Evolutionary conservation across 1,140 invertebrate species (phyloP), one percentile per base, ranked within the genome.

Genomic region (Apolygus lucorum): DNA sequence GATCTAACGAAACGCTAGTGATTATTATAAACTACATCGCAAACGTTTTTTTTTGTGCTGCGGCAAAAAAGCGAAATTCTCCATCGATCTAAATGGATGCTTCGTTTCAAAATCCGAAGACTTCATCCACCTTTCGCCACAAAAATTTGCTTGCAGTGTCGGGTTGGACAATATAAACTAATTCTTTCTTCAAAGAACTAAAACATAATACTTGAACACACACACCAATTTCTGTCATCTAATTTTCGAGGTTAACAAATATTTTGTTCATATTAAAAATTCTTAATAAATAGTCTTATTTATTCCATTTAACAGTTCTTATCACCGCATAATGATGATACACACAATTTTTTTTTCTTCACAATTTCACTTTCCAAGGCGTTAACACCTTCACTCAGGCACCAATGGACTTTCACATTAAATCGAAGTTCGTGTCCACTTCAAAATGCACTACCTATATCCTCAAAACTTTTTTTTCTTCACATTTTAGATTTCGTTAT

Each of bases 161-260:
- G 34, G 8, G 8, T 49, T 49, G 34, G 34, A 49, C 34, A 49
- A 70, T 63, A 70, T 52, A 70, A 70, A 70, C 69, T 70, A 70
- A 64, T 27, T 65, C 22, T 66, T 65, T n/a, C n/a, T n/a, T n/a
- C n/a, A n/a, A 70, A 65, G 66, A 70, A 68, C 42, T 68, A 68
- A 68, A 68, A 70, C 54, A n/a, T n/a, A 70, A 24, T 63, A 70
- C 66, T 70, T 70, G 69, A 70, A 70, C 69, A 70, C 69, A 70
- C 69, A 70, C 69, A 70, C 54, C 69, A 70, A 70, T n/a, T 59
- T 70, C 63, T 70, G 28, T 70, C 63, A 70, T 49, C 69, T 70
- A 70, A 70, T 67, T 26, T 70, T 70, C 69, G 69, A 70, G 69
- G 54, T 70, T 70, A 70, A 70, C 69, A 66, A 70, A 70, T 70